Conservation (phyloP, 2,113 vertebrate genomes). For the Malurus cyaneus region DNA sequence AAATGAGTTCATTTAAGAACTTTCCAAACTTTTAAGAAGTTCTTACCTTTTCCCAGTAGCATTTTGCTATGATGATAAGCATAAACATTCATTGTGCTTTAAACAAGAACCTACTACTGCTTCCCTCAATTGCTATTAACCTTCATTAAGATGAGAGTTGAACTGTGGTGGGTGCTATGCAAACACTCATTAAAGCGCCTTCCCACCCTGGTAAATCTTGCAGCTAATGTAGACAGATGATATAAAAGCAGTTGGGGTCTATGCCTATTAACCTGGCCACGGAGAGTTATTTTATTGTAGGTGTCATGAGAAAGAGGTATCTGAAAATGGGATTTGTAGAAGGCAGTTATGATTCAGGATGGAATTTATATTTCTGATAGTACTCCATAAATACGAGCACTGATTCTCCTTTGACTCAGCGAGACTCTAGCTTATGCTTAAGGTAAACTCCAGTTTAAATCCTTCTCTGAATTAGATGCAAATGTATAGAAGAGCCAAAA, state of each 20-base stretch:
- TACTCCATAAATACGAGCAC: background rate
- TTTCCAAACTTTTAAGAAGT: background rate
- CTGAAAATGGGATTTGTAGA: background rate
- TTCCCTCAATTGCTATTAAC: slow-evolving; percentile 9
- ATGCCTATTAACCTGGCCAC: background rate
- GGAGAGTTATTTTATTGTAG: background rate
- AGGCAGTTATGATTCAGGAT: background rate
- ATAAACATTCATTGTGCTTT: background rate
- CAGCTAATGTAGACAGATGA: background rate
- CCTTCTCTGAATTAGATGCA: background rate
- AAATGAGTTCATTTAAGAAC: background rate
- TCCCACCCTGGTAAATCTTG: background rate
- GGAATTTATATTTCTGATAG: background rate
- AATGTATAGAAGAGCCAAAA: background rate
- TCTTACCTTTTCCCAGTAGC: background rate
- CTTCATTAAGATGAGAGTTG: background rate
- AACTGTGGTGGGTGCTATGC: background rate
- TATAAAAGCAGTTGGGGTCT: background rate
- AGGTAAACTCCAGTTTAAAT: background rate
- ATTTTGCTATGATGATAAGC: background rate
- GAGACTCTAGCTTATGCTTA: background rate
- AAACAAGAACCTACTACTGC: background rate
- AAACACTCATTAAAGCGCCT: background rate
- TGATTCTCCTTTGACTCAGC: background rate
- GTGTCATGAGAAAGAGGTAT: background rate